A percentile compares a stretch with the other conserved stretches of the same genome.
Conservation (phyloP, 2,888 invertebrate genomes). For the Cephus pulcher region DNA sequence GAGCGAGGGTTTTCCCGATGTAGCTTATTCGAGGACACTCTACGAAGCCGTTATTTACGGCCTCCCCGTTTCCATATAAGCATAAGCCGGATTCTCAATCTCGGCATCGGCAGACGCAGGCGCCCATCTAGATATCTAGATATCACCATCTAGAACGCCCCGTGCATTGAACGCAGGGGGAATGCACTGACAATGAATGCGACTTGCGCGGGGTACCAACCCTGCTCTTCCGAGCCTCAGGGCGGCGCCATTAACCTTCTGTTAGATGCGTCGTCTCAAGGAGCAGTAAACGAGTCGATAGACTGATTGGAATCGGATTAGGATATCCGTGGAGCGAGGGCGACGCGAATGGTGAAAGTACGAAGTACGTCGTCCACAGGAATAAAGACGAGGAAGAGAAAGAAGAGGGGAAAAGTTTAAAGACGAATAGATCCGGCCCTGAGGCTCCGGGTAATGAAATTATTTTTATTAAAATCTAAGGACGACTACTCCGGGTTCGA, state of each 20-base stretch:
- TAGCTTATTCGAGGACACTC: not conserved
- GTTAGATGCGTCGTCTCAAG: not conserved
- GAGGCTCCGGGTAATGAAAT: constrained; percentile 66
- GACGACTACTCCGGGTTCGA: constrained; percentile 69
- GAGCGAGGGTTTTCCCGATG: not conserved
- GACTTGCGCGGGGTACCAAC: constrained; percentile 41
- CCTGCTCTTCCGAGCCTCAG: constrained; percentile 20
- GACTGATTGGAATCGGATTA: not conserved
- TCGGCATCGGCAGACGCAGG: constrained; percentile 42
- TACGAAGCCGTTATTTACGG: constrained; percentile 51
- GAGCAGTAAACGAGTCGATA: not conserved
- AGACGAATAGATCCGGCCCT: constrained; percentile 42
- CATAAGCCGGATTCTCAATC: constrained; percentile 41
- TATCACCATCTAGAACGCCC: constrained; percentile 26
- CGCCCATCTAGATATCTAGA: constrained; percentile 49
- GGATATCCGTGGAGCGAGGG: not conserved
- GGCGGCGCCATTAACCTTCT: not conserved
- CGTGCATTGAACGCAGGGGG: constrained; percentile 46
- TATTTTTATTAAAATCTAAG: constrained; percentile 71
- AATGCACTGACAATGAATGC: constrained; percentile 46
- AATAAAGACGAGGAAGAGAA: not conserved
- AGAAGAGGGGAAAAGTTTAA: not conserved
- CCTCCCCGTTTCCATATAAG: constrained; percentile 33
- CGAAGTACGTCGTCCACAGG: not conserved
- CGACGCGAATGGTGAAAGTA: not conserved